Conservation (phyloP, 1,140 invertebrate species). For the Carposina sasakii region DNA sequence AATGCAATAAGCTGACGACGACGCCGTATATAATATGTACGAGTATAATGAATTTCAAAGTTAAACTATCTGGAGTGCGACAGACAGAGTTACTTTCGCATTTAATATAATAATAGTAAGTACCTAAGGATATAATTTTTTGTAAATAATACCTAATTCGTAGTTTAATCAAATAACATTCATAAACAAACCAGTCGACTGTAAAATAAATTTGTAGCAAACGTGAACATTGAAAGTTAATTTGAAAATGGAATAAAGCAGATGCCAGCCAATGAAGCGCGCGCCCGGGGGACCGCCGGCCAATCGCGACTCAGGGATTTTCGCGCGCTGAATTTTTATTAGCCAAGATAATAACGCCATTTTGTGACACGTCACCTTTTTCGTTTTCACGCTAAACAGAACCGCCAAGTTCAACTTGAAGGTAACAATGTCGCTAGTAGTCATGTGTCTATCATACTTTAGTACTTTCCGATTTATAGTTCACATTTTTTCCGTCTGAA, state of each 20-base stretch:
- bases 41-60: too few species aligned
- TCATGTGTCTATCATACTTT: too few species aligned
- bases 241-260: slow-evolving; percentile 71
- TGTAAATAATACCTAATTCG: background rate
- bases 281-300: slow-evolving; percentile 44
- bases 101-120: background rate
- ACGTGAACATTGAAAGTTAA: slow-evolving; percentile 66
- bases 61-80: too few species aligned
- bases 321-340: slow-evolving; percentile 72
- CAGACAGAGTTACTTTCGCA: too few species aligned
- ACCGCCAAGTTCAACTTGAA: too few species aligned
- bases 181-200: slow-evolving; percentile 12
- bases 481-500: too few species aligned
- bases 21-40: too few species aligned
- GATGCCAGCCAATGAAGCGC: slow-evolving; percentile 48
- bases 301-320: slow-evolving; percentile 55
- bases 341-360: slow-evolving; percentile 69
- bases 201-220: slow-evolving; percentile 62
- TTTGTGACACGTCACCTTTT: slow-evolving; percentile 55
- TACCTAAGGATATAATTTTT: background rate
- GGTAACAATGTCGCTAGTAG: too few species aligned
- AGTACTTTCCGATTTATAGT: too few species aligned
- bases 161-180: background rate
- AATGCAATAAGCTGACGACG: too few species aligned
- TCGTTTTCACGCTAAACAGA: too few species aligned